phyloP scores from a whole-genome alignment of 2,113 vertebrate species.

The Talpa occidentalis region DNA sequence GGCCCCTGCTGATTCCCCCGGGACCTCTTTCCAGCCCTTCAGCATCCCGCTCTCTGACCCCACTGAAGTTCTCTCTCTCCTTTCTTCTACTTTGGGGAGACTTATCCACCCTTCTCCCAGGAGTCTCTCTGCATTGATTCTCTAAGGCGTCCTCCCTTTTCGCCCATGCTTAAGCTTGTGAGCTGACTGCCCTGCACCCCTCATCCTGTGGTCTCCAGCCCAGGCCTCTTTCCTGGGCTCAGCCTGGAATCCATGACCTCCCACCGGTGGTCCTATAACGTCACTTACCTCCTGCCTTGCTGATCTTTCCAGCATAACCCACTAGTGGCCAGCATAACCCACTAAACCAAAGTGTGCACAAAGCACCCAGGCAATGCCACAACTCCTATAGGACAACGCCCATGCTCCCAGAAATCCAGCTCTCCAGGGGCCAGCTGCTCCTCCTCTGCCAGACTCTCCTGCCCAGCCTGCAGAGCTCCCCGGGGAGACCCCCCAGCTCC shows the following conservation, averaged over 20 bases:
- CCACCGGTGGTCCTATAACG: fast-evolving
- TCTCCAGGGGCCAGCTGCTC: background rate
- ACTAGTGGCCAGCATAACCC: too few relatives aligned
- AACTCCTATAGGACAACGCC: background rate
- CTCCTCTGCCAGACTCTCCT: background rate
- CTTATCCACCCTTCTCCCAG: background rate
- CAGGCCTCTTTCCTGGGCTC: background rate
- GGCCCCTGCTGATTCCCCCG: background rate
- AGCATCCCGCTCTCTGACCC: background rate
- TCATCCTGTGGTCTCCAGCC: background rate
- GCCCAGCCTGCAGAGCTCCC: background rate
- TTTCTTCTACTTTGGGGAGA: background rate
- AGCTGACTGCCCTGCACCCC: too few relatives aligned
- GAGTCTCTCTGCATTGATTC: background rate
- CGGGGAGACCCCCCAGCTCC: background rate
- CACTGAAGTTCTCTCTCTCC: background rate
- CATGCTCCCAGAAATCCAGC: too few relatives aligned
- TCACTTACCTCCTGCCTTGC: background rate
- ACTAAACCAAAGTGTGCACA: background rate
- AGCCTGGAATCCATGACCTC: background rate
- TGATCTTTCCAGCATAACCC: background rate
- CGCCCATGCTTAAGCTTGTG: too few relatives aligned
- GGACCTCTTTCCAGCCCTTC: background rate
- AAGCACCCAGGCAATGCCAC: background rate
- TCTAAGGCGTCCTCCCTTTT: background rate